Evolutionary conservation across 2,113 vertebrate genomes (phyloP), one percentile per base, ranked within the genome.

Genomic region (Synodontis membranacea): DNA sequence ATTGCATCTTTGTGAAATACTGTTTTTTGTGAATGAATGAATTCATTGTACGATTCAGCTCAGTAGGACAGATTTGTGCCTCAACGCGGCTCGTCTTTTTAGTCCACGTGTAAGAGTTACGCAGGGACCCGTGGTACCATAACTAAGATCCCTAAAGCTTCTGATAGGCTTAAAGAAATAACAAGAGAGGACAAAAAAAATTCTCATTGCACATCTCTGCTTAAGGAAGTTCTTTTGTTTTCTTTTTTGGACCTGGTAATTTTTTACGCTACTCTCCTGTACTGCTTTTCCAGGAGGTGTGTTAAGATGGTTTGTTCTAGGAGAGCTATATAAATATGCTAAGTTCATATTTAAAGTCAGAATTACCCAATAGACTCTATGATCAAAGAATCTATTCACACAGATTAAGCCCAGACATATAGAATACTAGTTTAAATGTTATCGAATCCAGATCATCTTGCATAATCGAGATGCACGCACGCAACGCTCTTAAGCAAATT

Each of bases 101-200:
- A 42, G 48, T 28, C 48, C 21, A 58, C 48, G 21, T 44, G 72
- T 74, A 85, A 58, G 44, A 4, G 21, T 60, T 74, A 23, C 66
- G 31, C 25, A 42, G 31, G 60, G 52, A 80, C 85, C 52, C 19
- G 5, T 15, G 37, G 15, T 46, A 46, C 28, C 52, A 50, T 64
- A 74, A 39, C 86, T 76, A 76, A 83, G 58, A 76, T 76, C 64
- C 74, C 75, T 48, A 84, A 80, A 88, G 75, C 75, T 58, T 84
- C 75, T 88, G 75, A 87, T 78, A 44, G 34, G 82, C 81, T 84
- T 83, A 87, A 42, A 79, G 50, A 80, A 80, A n/a, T 37, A 15
- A 86, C 14, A 39, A 19, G 17, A 70, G 25, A 21, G 14, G n/a
- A n/a, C n/a, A 68, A 28, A 28, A n/a, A 44, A 72, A 72, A 25